Base-by-base conservation (phyloP, 1,140 invertebrate species). In the Drosophila prosaltans region DNA sequence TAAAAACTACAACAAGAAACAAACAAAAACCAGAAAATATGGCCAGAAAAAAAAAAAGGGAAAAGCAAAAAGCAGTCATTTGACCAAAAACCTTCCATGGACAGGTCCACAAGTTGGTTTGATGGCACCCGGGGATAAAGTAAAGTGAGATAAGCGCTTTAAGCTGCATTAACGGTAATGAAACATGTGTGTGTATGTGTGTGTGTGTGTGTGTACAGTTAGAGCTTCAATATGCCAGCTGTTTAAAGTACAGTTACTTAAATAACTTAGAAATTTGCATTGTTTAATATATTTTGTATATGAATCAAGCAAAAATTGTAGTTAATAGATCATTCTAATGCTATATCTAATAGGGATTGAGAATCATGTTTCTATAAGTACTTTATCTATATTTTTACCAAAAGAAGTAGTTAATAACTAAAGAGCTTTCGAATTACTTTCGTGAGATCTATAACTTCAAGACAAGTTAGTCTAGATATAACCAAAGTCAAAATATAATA, bases 111-210 rank as follows among this genome's bases (percentile, higher is more conserved):
- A 8, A 51, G 45, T 24, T 65, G 65, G 43, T 72, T 60, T 72
- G 36, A 68, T 36, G 32, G 32, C 32, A 36, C 32, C 6, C 32
- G 32, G 32, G 32, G 32, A 36, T 45, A 61, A 55, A 73, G 48
- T 43, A 74, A 74, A 74, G 73, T 80, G 80, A 80, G 83, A 88
- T 88, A 89, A 88, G 80, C 84, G 66, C 77, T 88, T 78, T 88
- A 89, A 88, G 77, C 84, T 74, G 77, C 80, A 78, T 89, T 83
- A 83, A 78, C 66, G 59, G 63, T 64, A 51, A 51, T 30, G 43
- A 21, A 63, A 67, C 36, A 39, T 76, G 39, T 41, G 41, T 55
- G 21, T 9, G 36, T 36, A 32, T 60, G n/a, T 16, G 21, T 41
- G 66, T 43, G 48, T 43, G 48, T 65, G 41, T 54, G n/a, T 41